phyloP scores from a whole-genome alignment of 2,113 vertebrate species.

The Oncorhynchus tshawytscha region DNA sequence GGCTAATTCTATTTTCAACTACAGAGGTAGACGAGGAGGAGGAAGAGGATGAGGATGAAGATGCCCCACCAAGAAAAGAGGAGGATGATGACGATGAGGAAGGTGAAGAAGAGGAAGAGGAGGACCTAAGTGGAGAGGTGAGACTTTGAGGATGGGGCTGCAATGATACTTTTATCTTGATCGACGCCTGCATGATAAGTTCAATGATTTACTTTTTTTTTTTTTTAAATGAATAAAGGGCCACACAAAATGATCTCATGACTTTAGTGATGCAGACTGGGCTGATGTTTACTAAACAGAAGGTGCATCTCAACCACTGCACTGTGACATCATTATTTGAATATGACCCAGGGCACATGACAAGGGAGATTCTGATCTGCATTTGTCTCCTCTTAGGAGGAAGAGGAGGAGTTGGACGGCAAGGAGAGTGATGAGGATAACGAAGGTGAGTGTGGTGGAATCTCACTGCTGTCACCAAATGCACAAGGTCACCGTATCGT shows the following conservation, averaged over 20 bases:
- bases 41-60: conserved; percentile 85
- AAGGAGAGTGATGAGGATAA: conserved; percentile 63
- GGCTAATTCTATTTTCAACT: conserved; percentile 19
- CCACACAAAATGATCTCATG: background rate
- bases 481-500: too few relatives aligned
- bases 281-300: too few relatives aligned
- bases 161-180: too few relatives aligned
- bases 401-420: conserved; percentile 44
- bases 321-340: background rate
- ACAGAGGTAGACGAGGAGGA: conserved; percentile 59
- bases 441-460: conserved; percentile 68
- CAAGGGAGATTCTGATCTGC: background rate
- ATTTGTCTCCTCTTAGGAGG: background rate
- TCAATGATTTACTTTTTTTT: too few relatives aligned
- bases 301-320: too few relatives aligned
- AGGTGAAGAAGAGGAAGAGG: conserved; percentile 86
- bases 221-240: too few relatives aligned
- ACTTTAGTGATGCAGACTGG: too few relatives aligned
- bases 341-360: background rate
- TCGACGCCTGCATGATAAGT: too few relatives aligned
- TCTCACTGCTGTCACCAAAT: too few relatives aligned
- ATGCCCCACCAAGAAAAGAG: conserved; percentile 84
- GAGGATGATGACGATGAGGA: conserved; percentile 90
- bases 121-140: conserved; percentile 69
- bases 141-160: background rate